These are phyloP conservation scores for Argopecten irradians DNA, from an alignment of 1,140 invertebrate species.

Conservation along the genomic window DNA sequence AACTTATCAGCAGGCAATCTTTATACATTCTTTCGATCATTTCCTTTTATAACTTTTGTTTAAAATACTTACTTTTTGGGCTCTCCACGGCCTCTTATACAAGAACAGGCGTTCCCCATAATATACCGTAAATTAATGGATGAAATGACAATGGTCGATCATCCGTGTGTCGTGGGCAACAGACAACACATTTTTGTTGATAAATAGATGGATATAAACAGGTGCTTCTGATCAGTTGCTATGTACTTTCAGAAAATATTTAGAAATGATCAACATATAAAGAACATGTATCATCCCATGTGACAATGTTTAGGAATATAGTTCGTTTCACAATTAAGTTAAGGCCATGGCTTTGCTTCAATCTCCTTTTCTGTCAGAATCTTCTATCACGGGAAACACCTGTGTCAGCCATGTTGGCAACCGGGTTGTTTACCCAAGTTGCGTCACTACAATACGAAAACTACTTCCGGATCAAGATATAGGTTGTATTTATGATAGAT, in stretches of 20 bases:
- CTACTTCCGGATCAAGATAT: not conserved
- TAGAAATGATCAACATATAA: not conserved
- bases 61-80: conserved; percentile 60
- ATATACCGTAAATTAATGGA: conserved; percentile 48
- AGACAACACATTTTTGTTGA: not conserved
- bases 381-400: not conserved
- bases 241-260: not conserved
- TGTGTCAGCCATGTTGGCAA: conserved; percentile 54
- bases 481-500: too few species aligned
- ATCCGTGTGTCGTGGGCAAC: not conserved
- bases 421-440: conserved; percentile 50
- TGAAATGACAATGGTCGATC: conserved; percentile 24
- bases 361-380: not conserved
- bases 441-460: not conserved
- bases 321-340: not conserved
- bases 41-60: not conserved
- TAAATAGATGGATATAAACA: not conserved
- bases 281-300: not conserved
- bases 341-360: not conserved
- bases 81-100: conserved; percentile 57
- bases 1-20: too few species aligned
- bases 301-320: not conserved
- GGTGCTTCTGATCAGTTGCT: not conserved
- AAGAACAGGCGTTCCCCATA: conserved; percentile 70
- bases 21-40: too few species aligned